Evolutionary conservation across 2,797 vertebrate species (phyloP).

Genomic region (Pithecia hirsuta): DNA sequence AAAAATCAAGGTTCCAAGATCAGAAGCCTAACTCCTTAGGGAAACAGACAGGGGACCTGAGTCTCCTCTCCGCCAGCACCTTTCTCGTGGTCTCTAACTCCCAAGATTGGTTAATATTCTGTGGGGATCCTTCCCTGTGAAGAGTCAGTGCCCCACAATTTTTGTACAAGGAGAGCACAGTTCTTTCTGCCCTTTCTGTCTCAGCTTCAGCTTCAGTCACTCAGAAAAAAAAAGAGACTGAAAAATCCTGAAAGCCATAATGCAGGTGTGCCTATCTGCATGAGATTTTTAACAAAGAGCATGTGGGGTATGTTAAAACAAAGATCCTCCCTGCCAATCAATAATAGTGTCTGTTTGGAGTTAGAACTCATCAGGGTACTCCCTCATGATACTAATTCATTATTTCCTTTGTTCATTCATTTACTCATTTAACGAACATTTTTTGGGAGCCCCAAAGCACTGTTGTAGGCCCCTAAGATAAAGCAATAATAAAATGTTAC

Average conservation of each 20-base stretch:
- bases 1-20: conserved; percentile 43
- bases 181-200: neutral
- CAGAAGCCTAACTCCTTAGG: neutral
- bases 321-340: neutral
- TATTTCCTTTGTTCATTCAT: neutral
- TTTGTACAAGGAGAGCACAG: neutral
- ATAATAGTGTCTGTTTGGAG: neutral
- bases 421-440: conserved; percentile 31
- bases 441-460: neutral
- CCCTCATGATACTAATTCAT: neutral
- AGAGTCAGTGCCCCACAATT: neutral
- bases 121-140: neutral
- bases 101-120: conserved; percentile 11
- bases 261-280: neutral
- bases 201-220: neutral
- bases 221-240: neutral
- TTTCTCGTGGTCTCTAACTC: neutral
- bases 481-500: neutral
- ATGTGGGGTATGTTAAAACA: neutral
- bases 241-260: neutral
- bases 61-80: neutral
- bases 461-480: neutral
- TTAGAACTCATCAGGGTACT: neutral
- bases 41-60: neutral
- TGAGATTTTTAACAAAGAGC: neutral